Conservation (phyloP, 2,888 invertebrate genomes). For the Drosophila peninsularis region DNA sequence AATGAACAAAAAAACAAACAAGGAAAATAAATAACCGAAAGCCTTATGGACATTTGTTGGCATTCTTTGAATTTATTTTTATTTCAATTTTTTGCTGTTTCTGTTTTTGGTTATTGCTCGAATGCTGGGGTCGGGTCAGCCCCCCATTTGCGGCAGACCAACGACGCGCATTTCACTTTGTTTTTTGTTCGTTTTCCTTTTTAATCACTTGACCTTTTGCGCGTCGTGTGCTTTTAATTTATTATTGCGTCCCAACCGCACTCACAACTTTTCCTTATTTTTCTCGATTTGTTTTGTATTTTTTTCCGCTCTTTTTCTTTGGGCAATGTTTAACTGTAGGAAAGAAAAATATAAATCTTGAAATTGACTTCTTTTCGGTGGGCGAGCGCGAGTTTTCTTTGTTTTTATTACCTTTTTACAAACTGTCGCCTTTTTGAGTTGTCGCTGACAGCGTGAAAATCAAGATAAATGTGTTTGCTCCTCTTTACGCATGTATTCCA, state of each 20-base stretch:
- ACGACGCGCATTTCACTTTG: slow-evolving; percentile 12
- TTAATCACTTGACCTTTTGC: slow-evolving; percentile 74
- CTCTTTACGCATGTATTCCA: slow-evolving; percentile 26
- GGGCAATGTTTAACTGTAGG: slow-evolving; percentile 65
- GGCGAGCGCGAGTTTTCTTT: slow-evolving; percentile 35
- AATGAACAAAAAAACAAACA: slow-evolving; percentile 7
- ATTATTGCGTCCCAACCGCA: slow-evolving; percentile 69
- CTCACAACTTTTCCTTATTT: slow-evolving; percentile 54
- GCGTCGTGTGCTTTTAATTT: slow-evolving; percentile 65
- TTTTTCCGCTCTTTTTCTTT: slow-evolving; percentile 29
- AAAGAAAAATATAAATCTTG: slow-evolving; percentile 56
- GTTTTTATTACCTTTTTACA: slow-evolving; percentile 65
- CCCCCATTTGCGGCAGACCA: slow-evolving; percentile 12
- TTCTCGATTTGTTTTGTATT: slow-evolving; percentile 44
- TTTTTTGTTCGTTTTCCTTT: slow-evolving; percentile 12
- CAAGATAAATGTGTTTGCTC: slow-evolving; percentile 74
- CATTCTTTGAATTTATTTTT: slow-evolving; percentile 29
- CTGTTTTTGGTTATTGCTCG: slow-evolving; percentile 4
- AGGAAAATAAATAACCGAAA: slow-evolving; percentile 3
- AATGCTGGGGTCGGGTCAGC: neutral
- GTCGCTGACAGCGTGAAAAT: slow-evolving; percentile 78
- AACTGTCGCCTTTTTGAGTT: slow-evolving; percentile 81
- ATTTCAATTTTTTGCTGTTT: neutral
- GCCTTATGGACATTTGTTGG: slow-evolving; percentile 37
- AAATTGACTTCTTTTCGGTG: slow-evolving; percentile 64